These are phyloP conservation scores for Pangasius macronema DNA, from an alignment of 2,797 vertebrate species.

Conservation along the genomic window DNA sequence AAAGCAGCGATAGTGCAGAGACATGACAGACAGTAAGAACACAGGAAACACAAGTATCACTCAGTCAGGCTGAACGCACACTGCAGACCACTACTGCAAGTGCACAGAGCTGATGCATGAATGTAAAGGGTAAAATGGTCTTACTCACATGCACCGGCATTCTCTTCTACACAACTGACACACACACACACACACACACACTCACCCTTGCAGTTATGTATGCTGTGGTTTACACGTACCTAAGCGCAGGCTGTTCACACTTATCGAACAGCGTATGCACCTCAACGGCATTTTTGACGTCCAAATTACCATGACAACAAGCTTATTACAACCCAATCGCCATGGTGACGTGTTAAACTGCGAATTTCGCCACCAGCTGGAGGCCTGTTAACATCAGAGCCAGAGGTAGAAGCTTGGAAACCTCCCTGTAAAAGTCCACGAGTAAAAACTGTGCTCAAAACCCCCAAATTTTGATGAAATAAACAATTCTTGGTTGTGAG, in stretches of 20 bases:
- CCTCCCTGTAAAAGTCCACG: background rate
- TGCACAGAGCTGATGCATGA: background rate
- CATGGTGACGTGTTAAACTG: slow-evolving; percentile 5
- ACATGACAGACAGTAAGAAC: background rate
- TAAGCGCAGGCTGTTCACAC: background rate
- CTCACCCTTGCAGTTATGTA: background rate
- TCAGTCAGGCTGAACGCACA: background rate
- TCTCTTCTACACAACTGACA: background rate
- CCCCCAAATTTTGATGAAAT: no score
- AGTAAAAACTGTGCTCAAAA: no score
- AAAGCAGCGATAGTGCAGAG: background rate
- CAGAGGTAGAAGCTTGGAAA: background rate
- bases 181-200: slow-evolving; percentile 7
- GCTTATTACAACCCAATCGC: slow-evolving; percentile 1
- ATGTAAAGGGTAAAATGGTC: background rate
- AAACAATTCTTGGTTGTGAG: background rate
- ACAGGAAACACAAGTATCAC: slow-evolving; percentile 24
- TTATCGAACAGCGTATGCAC: background rate
- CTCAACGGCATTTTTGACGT: background rate
- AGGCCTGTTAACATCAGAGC: background rate
- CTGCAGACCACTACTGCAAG: slow-evolving; percentile 21
- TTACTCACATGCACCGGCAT: background rate
- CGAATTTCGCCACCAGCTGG: background rate
- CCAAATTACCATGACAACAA: background rate
- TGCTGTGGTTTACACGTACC: background rate